Percentiles rank a stretch among this genome's conserved stretches.
phyloP scores from a whole-genome alignment of 2,113 vertebrate genomes.

The Ceyx melanurus region DNA sequence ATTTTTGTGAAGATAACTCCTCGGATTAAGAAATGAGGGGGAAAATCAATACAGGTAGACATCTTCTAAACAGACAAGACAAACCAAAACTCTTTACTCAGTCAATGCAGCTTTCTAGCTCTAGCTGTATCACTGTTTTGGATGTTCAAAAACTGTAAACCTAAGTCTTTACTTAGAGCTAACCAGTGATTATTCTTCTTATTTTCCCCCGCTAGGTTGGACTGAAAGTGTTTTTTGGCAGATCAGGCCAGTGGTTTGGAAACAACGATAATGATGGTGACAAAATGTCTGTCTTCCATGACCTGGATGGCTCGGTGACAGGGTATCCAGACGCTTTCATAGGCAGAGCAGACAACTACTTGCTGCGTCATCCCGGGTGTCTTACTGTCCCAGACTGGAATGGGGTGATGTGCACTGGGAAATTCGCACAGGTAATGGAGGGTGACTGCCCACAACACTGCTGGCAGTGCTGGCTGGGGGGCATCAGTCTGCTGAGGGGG shows the following conservation, averaged over 20 bases:
- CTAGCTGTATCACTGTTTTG: background rate
- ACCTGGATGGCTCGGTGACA: conserved; percentile 53
- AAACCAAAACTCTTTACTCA: background rate
- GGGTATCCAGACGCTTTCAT: conserved; percentile 32
- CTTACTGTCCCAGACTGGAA: conserved; percentile 47
- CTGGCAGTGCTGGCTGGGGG: background rate
- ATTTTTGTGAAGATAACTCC: background rate
- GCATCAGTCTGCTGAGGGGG: background rate
- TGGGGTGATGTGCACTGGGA: conserved; percentile 21
- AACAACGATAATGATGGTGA: conserved; percentile 44
- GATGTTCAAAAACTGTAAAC: background rate
- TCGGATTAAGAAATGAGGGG: background rate
- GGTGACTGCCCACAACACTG: background rate
- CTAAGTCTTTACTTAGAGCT: background rate
- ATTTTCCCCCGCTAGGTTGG: conserved; percentile 34
- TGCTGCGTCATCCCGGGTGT: conserved; percentile 41
- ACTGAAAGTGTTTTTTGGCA: conserved; percentile 65
- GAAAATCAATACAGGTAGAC: background rate
- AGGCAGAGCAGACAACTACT: conserved; percentile 51
- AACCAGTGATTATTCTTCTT: background rate
- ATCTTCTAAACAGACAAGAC: background rate
- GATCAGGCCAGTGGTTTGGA: conserved; percentile 55
- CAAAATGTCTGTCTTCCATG: conserved; percentile 60
- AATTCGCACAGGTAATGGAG: conserved; percentile 44
- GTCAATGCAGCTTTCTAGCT: background rate